phyloP scores from a whole-genome alignment of 2,888 invertebrate genomes.

The Ichneumoninae sp. region DNA sequence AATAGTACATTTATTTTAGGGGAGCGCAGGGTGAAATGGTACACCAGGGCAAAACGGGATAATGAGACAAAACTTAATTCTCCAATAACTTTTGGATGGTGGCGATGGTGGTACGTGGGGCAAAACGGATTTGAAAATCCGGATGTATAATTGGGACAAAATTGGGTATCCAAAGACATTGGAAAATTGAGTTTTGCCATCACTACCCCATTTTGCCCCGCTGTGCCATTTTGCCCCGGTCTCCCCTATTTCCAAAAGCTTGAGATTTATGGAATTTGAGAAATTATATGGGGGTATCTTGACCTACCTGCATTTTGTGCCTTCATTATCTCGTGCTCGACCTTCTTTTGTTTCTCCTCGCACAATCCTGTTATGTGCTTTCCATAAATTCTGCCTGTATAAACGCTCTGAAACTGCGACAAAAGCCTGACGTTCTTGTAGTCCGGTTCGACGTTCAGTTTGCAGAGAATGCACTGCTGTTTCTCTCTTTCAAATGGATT shows the following conservation, averaged over 20 bases:
- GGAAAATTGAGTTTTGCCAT: no score
- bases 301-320: conserved; percentile 89
- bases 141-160: no score
- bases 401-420: conserved; percentile 98
- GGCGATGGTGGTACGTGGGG: no score
- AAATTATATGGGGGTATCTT: not conserved
- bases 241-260: not conserved
- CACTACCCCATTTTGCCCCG: no score
- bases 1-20: not conserved
- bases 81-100: no score
- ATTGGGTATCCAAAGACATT: no score
- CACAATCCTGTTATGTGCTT: conserved; percentile 98
- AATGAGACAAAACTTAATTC: no score
- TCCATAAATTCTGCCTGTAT: conserved; percentile 96
- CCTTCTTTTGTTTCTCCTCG: conserved; percentile 90
- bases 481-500: conserved; percentile 93
- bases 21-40: no score
- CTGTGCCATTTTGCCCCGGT: no score
- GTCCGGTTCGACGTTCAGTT: conserved; percentile 91
- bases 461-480: conserved; percentile 92
- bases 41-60: no score
- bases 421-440: conserved; percentile 96
- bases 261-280: not conserved
- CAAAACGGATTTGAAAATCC: no score
- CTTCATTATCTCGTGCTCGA: conserved; percentile 90